Percentiles rank a stretch among this genome's conserved stretches.
These are phyloP conservation scores for Temnothorax unifasciatus DNA, from an alignment of 2,888 invertebrate genomes.

Conservation along the genomic window DNA sequence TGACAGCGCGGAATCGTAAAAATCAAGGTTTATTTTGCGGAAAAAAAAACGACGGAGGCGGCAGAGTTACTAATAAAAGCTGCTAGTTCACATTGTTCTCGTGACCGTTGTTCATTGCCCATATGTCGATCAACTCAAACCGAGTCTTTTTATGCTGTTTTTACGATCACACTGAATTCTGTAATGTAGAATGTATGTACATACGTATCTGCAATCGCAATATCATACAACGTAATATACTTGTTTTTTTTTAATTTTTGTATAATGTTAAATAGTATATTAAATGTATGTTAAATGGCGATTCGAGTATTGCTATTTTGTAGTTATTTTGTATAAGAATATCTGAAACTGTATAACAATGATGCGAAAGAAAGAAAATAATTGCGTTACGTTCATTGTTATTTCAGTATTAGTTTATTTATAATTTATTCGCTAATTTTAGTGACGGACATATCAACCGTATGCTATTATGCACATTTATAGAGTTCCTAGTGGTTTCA, in stretches of 20 bases:
- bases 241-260: background rate
- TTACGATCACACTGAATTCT: background rate
- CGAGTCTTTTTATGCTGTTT: conserved; percentile 1
- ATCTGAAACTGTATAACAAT: background rate
- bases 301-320: background rate
- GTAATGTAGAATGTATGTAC: background rate
- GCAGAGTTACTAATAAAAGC: conserved; percentile 14
- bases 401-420: background rate
- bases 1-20: background rate
- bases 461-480: background rate
- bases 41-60: background rate
- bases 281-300: background rate
- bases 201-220: background rate
- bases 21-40: background rate
- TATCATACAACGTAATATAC: background rate
- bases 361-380: background rate
- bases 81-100: background rate
- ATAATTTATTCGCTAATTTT: background rate
- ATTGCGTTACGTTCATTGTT: background rate
- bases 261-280: background rate
- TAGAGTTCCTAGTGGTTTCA: background rate
- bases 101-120: background rate
- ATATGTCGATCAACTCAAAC: background rate
- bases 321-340: background rate
- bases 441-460: background rate